Percentiles rank a stretch among this genome's conserved stretches.
Conservation (phyloP, 2,888 invertebrate species). For the Drosophila neotestacea region DNA sequence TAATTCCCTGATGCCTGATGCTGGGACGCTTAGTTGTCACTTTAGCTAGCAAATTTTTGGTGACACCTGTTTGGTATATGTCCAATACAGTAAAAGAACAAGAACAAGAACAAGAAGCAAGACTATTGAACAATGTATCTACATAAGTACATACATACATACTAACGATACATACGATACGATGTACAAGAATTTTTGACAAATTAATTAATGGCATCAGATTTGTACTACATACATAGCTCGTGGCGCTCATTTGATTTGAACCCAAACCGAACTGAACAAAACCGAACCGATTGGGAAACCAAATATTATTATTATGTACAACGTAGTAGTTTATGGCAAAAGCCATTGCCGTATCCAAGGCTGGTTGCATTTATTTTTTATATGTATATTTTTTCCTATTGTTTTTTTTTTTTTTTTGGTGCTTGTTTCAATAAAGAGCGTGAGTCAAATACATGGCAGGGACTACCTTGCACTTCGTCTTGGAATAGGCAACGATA, state of each 20-base stretch:
- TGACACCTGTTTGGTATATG: conserved; percentile 70
- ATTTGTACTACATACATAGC: conserved; percentile 2
- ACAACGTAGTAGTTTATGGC: neutral
- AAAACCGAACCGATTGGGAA: neutral
- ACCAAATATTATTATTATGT: conserved; percentile 2
- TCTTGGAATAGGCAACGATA: conserved; percentile 48
- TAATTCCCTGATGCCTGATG: conserved; percentile 8
- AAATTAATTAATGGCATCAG: conserved; percentile 19
- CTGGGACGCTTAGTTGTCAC: conserved; percentile 31
- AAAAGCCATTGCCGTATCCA: conserved; percentile 51
- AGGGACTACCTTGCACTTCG: conserved; percentile 52
- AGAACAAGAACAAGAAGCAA: no score
- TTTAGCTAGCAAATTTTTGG: conserved; percentile 30
- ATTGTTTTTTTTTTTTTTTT: neutral
- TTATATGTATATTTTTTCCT: no score
- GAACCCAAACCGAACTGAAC: neutral
- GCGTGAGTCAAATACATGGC: conserved; percentile 38
- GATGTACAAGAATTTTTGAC: neutral
- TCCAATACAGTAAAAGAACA: conserved; percentile 36
- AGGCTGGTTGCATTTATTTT: conserved; percentile 53
- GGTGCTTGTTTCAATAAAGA: conserved; percentile 32
- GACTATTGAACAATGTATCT: neutral
- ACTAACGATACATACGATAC: neutral
- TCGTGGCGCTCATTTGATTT: conserved; percentile 11
- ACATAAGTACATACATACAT: neutral